A percentile compares a stretch with the other conserved stretches of the same genome.
Conservation (phyloP, 2,888 invertebrate genomes). For the Metallyticus violacea region DNA sequence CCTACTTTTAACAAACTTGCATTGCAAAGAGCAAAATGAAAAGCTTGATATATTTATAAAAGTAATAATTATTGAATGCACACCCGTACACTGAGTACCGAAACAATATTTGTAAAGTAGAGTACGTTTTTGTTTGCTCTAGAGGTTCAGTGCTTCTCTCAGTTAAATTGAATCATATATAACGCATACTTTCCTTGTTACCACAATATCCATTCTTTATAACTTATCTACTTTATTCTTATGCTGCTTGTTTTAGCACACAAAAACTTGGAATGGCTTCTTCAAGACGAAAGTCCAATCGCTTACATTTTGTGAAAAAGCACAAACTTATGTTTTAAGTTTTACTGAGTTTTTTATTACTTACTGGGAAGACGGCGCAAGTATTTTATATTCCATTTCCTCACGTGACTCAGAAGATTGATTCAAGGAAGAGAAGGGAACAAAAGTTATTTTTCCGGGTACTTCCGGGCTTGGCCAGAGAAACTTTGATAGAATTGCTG, state of each 20-base stretch:
- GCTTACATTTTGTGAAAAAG: neutral
- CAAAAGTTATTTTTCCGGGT: neutral
- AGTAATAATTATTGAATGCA: too few relatives aligned
- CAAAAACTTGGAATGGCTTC: neutral
- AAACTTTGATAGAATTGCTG: neutral
- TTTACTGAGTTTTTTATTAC: neutral
- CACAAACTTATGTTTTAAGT: neutral
- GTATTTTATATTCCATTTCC: neutral
- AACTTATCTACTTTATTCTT: neutral
- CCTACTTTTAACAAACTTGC: too few relatives aligned
- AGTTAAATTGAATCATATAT: neutral
- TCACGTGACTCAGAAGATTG: neutral
- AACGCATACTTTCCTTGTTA: neutral
- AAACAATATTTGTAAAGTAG: too few relatives aligned
- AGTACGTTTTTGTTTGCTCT: too few relatives aligned
- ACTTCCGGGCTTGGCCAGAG: neutral
- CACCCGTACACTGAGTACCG: too few relatives aligned
- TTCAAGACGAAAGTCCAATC: neutral
- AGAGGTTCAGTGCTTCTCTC: too few relatives aligned
- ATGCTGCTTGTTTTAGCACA: neutral
- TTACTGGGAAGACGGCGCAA: neutral
- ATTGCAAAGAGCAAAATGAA: too few relatives aligned
- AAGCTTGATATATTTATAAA: too few relatives aligned
- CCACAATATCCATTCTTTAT: neutral
- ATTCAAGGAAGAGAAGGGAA: neutral